These are phyloP conservation scores for Coranthus polyacanthus DNA, from an alignment of 2,797 vertebrate species.

Conservation along the genomic window DNA sequence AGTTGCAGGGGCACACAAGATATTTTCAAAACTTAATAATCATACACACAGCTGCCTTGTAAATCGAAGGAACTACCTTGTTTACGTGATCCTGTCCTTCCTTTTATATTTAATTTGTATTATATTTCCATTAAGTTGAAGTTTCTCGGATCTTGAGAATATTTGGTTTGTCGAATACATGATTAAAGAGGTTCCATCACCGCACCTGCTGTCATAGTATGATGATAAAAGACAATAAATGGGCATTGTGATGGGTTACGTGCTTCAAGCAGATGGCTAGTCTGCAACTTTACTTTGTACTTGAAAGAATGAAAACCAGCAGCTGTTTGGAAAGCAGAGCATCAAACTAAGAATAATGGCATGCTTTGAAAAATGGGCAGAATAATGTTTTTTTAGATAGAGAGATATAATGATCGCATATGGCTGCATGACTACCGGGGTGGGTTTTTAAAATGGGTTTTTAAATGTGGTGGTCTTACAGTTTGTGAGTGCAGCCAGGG, in stretches of 20 bases:
- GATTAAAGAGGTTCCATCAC: too few relatives aligned
- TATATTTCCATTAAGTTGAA: too few relatives aligned
- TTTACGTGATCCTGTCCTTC: too few relatives aligned
- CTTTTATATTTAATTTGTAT: too few relatives aligned
- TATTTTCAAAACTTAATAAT: too few relatives aligned
- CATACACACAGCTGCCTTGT: too few relatives aligned
- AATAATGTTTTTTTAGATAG: background rate
- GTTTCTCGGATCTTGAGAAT: too few relatives aligned
- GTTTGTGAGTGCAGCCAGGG: slow-evolving; percentile 33
- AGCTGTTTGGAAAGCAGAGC: background rate
- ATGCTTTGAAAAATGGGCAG: background rate
- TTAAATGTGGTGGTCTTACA: slow-evolving; percentile 12
- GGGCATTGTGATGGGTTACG: background rate
- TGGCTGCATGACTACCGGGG: background rate
- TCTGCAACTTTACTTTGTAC: background rate
- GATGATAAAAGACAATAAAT: background rate
- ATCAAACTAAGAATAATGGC: background rate
- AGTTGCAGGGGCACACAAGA: too few relatives aligned
- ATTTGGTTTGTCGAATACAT: background rate
- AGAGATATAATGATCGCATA: slow-evolving; percentile 6
- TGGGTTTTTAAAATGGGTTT: slow-evolving; percentile 4
- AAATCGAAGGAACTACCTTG: too few relatives aligned
- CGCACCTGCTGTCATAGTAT: background rate
- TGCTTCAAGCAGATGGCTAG: background rate
- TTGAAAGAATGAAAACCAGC: background rate